These are phyloP conservation scores for Sabatieria punctata DNA, from an alignment of 2,888 invertebrate species.

Conservation along the genomic window DNA sequence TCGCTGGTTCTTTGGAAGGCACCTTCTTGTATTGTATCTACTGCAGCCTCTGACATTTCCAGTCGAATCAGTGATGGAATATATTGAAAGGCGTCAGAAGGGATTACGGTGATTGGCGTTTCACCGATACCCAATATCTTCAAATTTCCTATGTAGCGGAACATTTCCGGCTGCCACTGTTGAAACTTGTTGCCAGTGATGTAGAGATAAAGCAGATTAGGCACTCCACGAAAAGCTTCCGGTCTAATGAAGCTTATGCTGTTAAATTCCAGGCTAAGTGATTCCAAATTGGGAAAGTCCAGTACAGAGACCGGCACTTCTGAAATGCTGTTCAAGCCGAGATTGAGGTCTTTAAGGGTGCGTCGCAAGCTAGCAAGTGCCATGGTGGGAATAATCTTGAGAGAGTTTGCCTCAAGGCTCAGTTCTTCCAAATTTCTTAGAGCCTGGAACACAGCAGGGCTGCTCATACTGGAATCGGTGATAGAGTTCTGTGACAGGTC, in stretches of 20 bases:
- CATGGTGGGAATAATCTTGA: slow-evolving; percentile 23
- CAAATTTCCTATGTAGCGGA: slow-evolving; percentile 9
- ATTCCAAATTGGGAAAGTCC: slow-evolving; percentile 27
- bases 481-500: slow-evolving; percentile 26
- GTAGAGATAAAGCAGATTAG: slow-evolving; percentile 28
- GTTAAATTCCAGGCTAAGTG: slow-evolving; percentile 31
- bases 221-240: slow-evolving; percentile 26
- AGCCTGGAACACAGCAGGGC: not conserved
- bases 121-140: slow-evolving; percentile 24
- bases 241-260: slow-evolving; percentile 25
- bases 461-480: slow-evolving; percentile 17
- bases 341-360: slow-evolving; percentile 25
- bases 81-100: slow-evolving; percentile 27
- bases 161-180: slow-evolving; percentile 28
- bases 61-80: slow-evolving; percentile 27
- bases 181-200: slow-evolving; percentile 30
- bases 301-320: slow-evolving; percentile 26
- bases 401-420: slow-evolving; percentile 27
- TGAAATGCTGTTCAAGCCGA: slow-evolving; percentile 27
- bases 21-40: slow-evolving; percentile 27
- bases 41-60: slow-evolving; percentile 30
- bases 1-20: slow-evolving; percentile 27
- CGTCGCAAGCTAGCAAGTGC: slow-evolving; percentile 22
- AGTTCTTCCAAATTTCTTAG: slow-evolving; percentile 17
- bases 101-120: slow-evolving; percentile 28